Percentiles rank a stretch among this genome's conserved stretches.
phyloP scores from a whole-genome alignment of 1,140 invertebrate species.

The Dendrolimus punctatus region DNA sequence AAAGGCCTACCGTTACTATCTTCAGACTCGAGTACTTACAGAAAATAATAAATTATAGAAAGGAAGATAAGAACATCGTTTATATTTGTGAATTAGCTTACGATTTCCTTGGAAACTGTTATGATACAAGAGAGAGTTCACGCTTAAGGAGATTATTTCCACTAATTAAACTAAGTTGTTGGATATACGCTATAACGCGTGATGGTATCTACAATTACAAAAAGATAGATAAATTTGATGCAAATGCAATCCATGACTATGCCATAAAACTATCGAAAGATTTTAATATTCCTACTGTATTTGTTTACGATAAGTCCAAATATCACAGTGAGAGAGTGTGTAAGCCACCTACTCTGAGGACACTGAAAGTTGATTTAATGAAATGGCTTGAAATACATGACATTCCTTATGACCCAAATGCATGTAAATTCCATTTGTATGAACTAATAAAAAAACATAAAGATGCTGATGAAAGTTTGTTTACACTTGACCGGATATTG shows the following conservation, averaged over 20 bases:
- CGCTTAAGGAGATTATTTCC: not conserved
- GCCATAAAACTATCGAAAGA: slow-evolving; percentile 7
- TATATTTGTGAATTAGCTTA: slow-evolving; percentile 15
- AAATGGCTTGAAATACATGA: slow-evolving; percentile 25
- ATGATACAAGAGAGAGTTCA: not conserved
- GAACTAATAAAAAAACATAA: slow-evolving; percentile 21
- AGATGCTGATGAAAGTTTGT: slow-evolving; percentile 16
- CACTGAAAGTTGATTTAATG: slow-evolving; percentile 23
- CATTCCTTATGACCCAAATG: slow-evolving; percentile 16
- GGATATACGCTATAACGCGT: no score
- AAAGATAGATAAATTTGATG: slow-evolving; percentile 3
- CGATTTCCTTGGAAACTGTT: not conserved
- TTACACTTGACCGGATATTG: slow-evolving; percentile 20
- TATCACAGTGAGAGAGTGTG: slow-evolving; percentile 12
- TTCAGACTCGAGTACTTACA: slow-evolving; percentile 31
- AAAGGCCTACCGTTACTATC: slow-evolving; percentile 22
- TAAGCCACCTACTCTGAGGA: slow-evolving; percentile 16
- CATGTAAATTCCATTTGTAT: slow-evolving; percentile 25
- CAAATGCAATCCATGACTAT: slow-evolving; percentile 13
- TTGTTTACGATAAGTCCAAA: slow-evolving; percentile 20
- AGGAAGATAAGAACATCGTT: slow-evolving; percentile 13
- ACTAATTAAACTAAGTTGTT: no score
- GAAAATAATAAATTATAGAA: slow-evolving; percentile 13
- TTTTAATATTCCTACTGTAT: slow-evolving; percentile 16
- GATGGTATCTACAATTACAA: no score